Base-by-base conservation (phyloP, 2,888 invertebrate species). In the Chalcis sispes region DNA sequence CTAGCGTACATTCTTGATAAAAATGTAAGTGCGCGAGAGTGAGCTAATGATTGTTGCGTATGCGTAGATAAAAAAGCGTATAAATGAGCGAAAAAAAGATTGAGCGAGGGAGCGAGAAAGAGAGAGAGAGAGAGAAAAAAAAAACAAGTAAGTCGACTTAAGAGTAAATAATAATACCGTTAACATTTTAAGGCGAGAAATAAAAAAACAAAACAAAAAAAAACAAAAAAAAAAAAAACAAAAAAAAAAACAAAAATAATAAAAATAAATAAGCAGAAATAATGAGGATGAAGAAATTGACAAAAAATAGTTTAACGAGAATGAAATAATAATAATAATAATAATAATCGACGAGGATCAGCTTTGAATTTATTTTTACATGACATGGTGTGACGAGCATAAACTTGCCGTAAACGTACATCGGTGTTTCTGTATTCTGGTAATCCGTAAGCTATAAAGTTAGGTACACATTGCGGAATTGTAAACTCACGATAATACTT, bases 361-460 rank as follows among this genome's bases (percentile, higher is more conserved):
- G 86, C 87, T 88, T 88, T 84, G 84, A 85, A 87, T 87, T 88
- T 88, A 88, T 88, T 88, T 88, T 88, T 88, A 87, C 88, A 88
- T 85, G 83, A 87, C 82, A 80, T n/a, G n/a, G n/a, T n/a, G 82
- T 81, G 66, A 80, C 79, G 82, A 83, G 80, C 80, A 82, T 80
- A 79, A 83, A 80, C 80, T 81, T 80, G 81, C 81, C 77, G 79
- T 79, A 80, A 66, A 61, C 82, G 82, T 80, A 79, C 72, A 81
- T 81, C 79, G 80, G 82, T 81, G 82, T 84, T n/a, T 84, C 82
- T 82, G 83, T 80, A 79, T 82, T 80, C 79, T 79, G 78, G 72
- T 75, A 74, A n/a, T 40, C 59, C 46, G 3, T 62, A 52, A 80
- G 73, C 71, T 78, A 75, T 78, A 72, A 48, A 4, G 8, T 59